Evolutionary conservation across 2,888 invertebrate species (phyloP), one percentile per base, ranked within the genome.

Genomic region (Formica aserva): DNA sequence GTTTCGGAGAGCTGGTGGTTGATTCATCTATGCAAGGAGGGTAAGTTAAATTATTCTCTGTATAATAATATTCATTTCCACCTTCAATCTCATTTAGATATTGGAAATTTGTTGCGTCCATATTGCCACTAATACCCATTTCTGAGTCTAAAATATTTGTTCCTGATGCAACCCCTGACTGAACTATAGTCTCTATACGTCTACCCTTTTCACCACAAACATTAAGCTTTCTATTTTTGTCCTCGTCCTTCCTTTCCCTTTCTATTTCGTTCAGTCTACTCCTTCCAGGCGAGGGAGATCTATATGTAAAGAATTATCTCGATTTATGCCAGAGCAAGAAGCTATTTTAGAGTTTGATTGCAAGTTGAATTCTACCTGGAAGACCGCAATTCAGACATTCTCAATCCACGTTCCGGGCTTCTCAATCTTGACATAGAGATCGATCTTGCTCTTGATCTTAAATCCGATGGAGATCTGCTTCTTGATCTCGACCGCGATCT

Each of bases 1-100:
- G 94, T 92, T 96, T 96, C 0, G 96, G 96, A 0, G 96, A 96
- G 60, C 90, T 91, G 11, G 93, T 87, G 3, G 91, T 72, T 5
- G 92, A 87, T 72, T 94, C 94, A 26, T 94, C 94, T 15, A 94
- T 92, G 5, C 94, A 92, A 55, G 93, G 94, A 22, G 94, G 94
- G 87, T 95, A 95, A 9, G 94, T 95, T 15, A 95, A 88, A 88
- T 94, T 94, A 72, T 92, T 93, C 48, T 93, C 92, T 1, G 93
- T 89, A 83, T 94, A 94, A 87, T 94, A 95, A 82, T 94, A 95
- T 32, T 94, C 94, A 35, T 88, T 91, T 32, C 86, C 90, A 29
- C 85, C 72, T 69, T 92, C 92, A 62, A 85, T 91, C 29, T 92
- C 92, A 66, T 91, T 91, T 4, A 87, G 45, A 84, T 94, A 94